A percentile compares a stretch with the other conserved stretches of the same genome.
phyloP scores from a whole-genome alignment of 2,113 vertebrate species.

The Osmerus eperlanus region DNA sequence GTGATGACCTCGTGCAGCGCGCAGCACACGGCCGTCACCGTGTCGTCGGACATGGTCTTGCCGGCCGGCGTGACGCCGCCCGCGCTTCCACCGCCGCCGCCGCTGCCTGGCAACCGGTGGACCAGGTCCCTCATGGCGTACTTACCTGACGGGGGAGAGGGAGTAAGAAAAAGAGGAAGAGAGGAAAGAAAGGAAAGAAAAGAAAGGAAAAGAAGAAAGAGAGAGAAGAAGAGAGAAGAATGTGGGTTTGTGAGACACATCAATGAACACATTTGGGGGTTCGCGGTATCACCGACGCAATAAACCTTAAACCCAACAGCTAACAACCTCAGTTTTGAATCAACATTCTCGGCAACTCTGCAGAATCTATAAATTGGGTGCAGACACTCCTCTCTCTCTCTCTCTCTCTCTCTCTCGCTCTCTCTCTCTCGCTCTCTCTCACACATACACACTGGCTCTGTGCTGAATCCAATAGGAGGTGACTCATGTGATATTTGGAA shows the following conservation, averaged over 20 bases:
- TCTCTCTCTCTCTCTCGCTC: too few relatives aligned
- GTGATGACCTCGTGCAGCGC: conserved; percentile 96
- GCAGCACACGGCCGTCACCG: conserved; percentile 93
- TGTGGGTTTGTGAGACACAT: not conserved
- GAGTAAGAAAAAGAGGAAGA: not conserved
- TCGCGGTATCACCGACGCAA: too few relatives aligned
- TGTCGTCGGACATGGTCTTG: conserved; percentile 96
- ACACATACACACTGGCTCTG: conserved; percentile 5
- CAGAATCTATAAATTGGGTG: too few relatives aligned
- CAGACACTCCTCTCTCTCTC: not conserved
- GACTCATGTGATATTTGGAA: conserved; percentile 52
- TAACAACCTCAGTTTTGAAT: too few relatives aligned
- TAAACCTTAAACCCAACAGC: too few relatives aligned
- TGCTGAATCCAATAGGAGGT: conserved; percentile 49
- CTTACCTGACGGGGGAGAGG: conserved; percentile 74
- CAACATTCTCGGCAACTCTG: too few relatives aligned
- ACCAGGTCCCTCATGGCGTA: conserved; percentile 98
- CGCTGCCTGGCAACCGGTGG: conserved; percentile 90
- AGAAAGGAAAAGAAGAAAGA: not conserved
- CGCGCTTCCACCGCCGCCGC: conserved; percentile 71
- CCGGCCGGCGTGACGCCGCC: conserved; percentile 63
- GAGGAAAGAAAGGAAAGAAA: not conserved
- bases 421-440: conserved; percentile 7
- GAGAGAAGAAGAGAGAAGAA: not conserved
- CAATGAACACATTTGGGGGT: not conserved